Evolutionary conservation across 2,888 invertebrate species (phyloP), one percentile per base, ranked within the genome.

Genomic region (Pomacea canaliculata): DNA sequence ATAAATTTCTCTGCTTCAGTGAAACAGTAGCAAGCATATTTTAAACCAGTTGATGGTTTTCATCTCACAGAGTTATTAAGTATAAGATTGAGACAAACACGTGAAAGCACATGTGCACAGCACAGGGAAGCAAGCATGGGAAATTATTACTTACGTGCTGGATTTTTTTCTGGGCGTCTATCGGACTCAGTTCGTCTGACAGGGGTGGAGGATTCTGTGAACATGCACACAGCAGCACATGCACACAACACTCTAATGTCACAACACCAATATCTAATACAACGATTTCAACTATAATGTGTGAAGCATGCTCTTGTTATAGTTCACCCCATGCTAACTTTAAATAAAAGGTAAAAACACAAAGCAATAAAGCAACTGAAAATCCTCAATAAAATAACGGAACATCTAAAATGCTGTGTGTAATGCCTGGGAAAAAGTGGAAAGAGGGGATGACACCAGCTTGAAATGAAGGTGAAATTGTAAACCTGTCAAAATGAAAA

Each of bases 121-220:
- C 37, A 37, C 37, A 37, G 16, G 16, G 51, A 56, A 56, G 51
- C 51, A 56, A 56, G 16, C 51, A 56, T 7, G 16, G 16, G 51
- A 56, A 16, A 56, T 2, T 2, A 56, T 8, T 56, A 85, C 87
- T 87, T 85, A 87, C 87, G 79, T 80, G 84, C 83, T 37, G 85
- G 85, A 79, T 80, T 85, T 81, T 83, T 83, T 62, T 84, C 83
- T 59, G 87, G 86, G 63, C 86, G 82, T 78, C 86, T 80, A 51
- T 83, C 84, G n/a, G 87, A 87, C 71, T 86, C 85, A 27, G 86
- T 83, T 70, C 87, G 78, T 73, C 76, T 78, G 59, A 81, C 72
- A n/a, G 79, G 65, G 27, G 66, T 75, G 49, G 70, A 48, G 18
- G 71, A 56, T 49, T 79, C 79, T 81, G 80, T 76, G 59, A 73